phyloP scores from a whole-genome alignment of 2,113 vertebrate species.

The Labeo rohita region DNA sequence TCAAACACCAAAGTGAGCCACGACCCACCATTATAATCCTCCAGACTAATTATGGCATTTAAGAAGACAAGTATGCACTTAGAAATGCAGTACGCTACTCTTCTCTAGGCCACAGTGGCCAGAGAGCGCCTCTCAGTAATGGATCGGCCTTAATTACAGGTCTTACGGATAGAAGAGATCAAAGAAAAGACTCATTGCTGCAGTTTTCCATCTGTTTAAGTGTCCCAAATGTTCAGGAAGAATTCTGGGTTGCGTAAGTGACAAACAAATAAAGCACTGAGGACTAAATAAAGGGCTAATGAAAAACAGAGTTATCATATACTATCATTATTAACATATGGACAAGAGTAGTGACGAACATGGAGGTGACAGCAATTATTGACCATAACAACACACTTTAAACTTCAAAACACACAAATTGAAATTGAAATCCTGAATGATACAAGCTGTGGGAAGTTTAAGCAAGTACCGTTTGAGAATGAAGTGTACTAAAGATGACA shows the following conservation, averaged over 20 bases:
- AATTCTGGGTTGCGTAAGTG: background rate
- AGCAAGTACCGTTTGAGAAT: background rate
- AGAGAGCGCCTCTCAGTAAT: conserved; percentile 50
- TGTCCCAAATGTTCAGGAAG: conserved; percentile 21
- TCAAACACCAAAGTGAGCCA: conserved; percentile 51
- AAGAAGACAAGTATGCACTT: conserved; percentile 51
- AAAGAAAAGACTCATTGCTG: conserved; percentile 62
- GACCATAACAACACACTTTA: background rate
- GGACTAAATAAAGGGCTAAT: background rate
- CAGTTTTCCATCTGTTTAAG: conserved; percentile 49
- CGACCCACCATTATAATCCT: conserved; percentile 62
- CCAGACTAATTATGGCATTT: conserved; percentile 49
- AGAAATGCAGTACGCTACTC: conserved; percentile 23
- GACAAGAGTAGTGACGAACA: background rate
- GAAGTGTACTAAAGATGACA: background rate
- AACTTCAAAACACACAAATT: background rate
- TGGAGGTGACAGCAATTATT: background rate
- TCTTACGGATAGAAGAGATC: conserved; percentile 55
- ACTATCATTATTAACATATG: background rate
- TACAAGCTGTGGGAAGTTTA: background rate
- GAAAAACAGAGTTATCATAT: background rate
- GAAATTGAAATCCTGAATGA: background rate
- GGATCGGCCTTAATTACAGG: conserved; percentile 56
- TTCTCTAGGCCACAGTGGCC: background rate
- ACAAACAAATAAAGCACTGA: background rate